A percentile compares a stretch with the other conserved stretches of the same genome.
Conservation (phyloP, 1,140 invertebrate species). For the Alviniconcha marisindica region DNA sequence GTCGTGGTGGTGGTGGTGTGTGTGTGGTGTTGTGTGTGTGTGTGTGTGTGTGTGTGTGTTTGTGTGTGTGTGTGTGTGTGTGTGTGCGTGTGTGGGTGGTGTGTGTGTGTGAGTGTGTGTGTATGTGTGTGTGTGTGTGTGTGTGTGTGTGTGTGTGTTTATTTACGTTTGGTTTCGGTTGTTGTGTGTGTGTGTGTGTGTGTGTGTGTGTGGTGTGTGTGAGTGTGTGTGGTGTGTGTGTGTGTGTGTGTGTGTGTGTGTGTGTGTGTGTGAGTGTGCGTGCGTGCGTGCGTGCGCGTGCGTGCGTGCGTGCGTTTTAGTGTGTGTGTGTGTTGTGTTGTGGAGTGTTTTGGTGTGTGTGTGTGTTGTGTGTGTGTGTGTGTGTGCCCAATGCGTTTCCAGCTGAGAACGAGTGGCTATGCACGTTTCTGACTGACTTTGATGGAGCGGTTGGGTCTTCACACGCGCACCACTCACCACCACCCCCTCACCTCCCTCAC, state of each 20-base stretch:
- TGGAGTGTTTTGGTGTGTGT: too few relatives aligned
- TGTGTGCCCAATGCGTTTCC: too few relatives aligned
- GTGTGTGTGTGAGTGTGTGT: neutral
- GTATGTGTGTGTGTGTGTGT: neutral
- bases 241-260: neutral
- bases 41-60: neutral
- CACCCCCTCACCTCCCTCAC: too few relatives aligned
- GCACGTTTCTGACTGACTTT: too few relatives aligned
- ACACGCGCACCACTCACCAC: too few relatives aligned
- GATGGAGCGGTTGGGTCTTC: too few relatives aligned
- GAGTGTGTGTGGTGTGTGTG: neutral
- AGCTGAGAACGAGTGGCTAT: too few relatives aligned
- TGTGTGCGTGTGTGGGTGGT: neutral
- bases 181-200: neutral
- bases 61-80: conserved; percentile 4
- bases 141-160: neutral
- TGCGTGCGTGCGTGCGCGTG: neutral
- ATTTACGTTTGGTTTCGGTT: too few relatives aligned
- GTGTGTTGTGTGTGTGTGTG: too few relatives aligned
- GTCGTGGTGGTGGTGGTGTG: neutral
- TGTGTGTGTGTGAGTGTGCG: conserved; percentile 1
- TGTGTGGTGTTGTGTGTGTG: neutral
- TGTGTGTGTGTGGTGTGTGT: conserved; percentile 2
- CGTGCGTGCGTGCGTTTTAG: neutral
- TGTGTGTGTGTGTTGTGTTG: conserved; percentile 1